phyloP scores from a whole-genome alignment of 2,797 vertebrate species.

The Champsocephalus gunnari region DNA sequence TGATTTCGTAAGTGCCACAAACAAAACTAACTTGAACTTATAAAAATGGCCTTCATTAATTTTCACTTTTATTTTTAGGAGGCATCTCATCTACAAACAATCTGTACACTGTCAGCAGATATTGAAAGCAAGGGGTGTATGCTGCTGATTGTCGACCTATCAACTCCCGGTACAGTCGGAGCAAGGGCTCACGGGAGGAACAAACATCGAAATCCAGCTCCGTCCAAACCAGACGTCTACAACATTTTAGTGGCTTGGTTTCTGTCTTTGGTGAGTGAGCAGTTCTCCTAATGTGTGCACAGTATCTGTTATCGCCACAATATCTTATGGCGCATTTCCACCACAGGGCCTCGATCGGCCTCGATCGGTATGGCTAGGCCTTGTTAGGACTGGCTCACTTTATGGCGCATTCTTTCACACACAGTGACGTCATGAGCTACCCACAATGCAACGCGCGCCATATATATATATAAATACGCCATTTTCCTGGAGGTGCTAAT shows the following conservation, averaged over 20 bases:
- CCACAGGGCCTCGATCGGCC: no score
- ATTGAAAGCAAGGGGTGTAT: slow-evolving; percentile 55
- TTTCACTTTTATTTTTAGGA: slow-evolving; percentile 73
- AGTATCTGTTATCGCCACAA: background rate
- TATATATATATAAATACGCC: no score
- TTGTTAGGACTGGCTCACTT: no score
- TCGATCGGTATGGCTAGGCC: no score
- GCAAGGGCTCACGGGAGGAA: slow-evolving; percentile 23
- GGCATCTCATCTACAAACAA: slow-evolving; percentile 70
- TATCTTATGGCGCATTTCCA: no score
- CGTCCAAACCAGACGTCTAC: slow-evolving; percentile 70
- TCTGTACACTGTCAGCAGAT: slow-evolving; percentile 63
- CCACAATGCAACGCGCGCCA: no score
- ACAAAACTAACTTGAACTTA: background rate
- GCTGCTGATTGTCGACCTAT: slow-evolving; percentile 75
- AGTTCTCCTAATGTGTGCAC: background rate
- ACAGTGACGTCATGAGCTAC: no score
- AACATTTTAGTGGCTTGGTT: slow-evolving; percentile 81
- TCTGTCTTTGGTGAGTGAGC: slow-evolving; percentile 81
- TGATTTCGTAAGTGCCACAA: slow-evolving; percentile 66
- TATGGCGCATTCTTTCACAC: no score
- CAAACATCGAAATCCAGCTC: slow-evolving; percentile 39
- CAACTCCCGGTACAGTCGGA: slow-evolving; percentile 74
- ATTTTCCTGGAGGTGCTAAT: no score
- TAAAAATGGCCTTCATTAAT: background rate